Percentiles rank a stretch among this genome's conserved stretches.
phyloP scores from a whole-genome alignment of 2,888 invertebrate genomes.

The Nasonovia ribisnigri region DNA sequence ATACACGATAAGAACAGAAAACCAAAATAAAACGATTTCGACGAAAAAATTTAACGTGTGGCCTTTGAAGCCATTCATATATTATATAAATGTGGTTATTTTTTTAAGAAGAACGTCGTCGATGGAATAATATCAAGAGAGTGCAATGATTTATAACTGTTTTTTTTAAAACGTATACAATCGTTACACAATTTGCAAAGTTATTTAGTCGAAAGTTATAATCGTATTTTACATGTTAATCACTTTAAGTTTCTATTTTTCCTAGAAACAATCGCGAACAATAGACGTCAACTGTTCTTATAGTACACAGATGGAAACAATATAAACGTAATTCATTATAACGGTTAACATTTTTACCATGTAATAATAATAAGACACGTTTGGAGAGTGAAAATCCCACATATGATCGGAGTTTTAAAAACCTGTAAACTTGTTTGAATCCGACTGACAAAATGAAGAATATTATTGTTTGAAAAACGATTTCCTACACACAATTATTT shows the following conservation, averaged over 20 bases:
- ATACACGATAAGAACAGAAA: too few species aligned
- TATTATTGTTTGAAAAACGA: not conserved
- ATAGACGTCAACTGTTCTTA: not conserved
- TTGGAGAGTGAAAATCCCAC: constrained; percentile 1
- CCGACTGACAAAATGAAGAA: not conserved
- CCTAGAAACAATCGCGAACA: constrained; percentile 4
- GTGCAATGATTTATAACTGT: not conserved
- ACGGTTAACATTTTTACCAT: constrained; percentile 15
- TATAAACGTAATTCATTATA: constrained; percentile 38
- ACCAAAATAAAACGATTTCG: too few species aligned
- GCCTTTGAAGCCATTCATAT: too few species aligned
- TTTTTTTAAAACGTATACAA: not conserved
- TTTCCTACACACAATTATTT: not conserved
- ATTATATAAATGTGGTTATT: too few species aligned
- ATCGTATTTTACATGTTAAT: not conserved
- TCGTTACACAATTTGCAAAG: not conserved
- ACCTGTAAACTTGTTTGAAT: constrained; percentile 4
- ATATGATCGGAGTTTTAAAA: not conserved
- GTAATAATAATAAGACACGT: not conserved
- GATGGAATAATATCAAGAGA: not conserved
- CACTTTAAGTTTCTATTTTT: constrained; percentile 24
- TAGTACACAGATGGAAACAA: constrained; percentile 17
- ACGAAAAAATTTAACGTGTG: too few species aligned
- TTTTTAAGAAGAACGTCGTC: not conserved
- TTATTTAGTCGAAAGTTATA: not conserved